A percentile compares a stretch with the other conserved stretches of the same genome.
Conservation (phyloP, 2,113 vertebrate genomes). For the Cyanocitta stelleri region DNA sequence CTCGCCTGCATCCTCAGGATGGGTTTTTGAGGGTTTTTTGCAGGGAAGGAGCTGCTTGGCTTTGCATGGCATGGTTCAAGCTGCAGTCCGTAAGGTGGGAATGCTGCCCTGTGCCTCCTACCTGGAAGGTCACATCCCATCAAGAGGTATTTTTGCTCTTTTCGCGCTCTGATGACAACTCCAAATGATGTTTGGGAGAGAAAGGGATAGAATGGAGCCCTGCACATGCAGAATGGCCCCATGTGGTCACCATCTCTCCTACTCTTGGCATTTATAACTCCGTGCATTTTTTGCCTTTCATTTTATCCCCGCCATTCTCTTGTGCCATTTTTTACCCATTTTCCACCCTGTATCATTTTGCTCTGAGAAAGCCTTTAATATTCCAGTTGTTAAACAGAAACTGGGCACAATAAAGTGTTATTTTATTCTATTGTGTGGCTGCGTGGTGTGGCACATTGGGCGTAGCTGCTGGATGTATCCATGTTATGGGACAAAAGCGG, state of each 20-base stretch:
- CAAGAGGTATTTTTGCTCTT: background rate
- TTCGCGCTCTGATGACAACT: background rate
- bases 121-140: background rate
- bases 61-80: background rate
- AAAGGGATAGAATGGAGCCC: background rate
- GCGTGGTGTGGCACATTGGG: background rate
- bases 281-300: background rate
- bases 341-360: background rate
- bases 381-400: background rate
- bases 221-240: background rate
- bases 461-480: background rate
- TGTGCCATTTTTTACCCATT: background rate
- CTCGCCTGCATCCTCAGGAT: constrained; percentile 12
- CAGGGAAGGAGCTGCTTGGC: background rate
- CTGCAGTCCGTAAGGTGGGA: background rate
- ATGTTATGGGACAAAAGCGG: background rate
- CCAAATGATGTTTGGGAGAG: background rate
- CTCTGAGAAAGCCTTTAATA: background rate
- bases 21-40: background rate
- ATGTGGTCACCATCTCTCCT: background rate
- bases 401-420: constrained; percentile 29
- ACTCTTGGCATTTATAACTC: background rate
- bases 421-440: background rate
- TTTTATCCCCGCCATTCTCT: background rate
- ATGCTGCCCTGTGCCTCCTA: background rate